phyloP scores from a whole-genome alignment of 1,140 invertebrate genomes.

The Heliconius nattereri region DNA sequence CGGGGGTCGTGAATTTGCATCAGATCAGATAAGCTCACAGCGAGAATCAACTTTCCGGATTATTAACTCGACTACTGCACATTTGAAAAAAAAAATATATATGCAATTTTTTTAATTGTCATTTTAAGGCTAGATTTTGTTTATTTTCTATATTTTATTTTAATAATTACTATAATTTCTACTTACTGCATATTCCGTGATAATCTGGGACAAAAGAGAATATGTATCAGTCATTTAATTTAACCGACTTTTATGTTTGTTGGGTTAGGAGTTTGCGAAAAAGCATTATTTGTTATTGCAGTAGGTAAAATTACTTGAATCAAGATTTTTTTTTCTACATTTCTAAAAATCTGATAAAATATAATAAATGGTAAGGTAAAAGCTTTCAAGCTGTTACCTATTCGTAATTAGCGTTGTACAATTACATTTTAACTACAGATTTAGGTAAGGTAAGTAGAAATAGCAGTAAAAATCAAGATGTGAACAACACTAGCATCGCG shows the following conservation, averaged over 20 bases:
- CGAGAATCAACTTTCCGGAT: slow-evolving; percentile 10
- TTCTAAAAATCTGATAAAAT: slow-evolving; percentile 4
- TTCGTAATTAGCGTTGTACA: background rate
- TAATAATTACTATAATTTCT: slow-evolving; percentile 35
- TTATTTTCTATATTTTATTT: slow-evolving; percentile 32
- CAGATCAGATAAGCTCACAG: slow-evolving; percentile 26
- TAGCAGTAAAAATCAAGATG: slow-evolving; percentile 35
- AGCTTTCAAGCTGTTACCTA: background rate
- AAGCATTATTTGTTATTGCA: slow-evolving; percentile 6
- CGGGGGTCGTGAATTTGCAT: slow-evolving; percentile 22
- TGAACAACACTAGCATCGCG: slow-evolving; percentile 50
- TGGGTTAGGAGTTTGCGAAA: background rate
- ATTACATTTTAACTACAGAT: background rate
- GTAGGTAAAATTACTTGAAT: background rate
- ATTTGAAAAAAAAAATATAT: background rate
- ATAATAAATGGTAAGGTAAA: background rate
- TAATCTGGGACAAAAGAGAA: slow-evolving; percentile 44
- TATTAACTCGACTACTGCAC: background rate
- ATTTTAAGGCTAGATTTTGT: background rate
- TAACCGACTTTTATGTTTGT: slow-evolving; percentile 18
- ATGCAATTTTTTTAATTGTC: background rate
- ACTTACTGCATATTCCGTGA: slow-evolving; percentile 43
- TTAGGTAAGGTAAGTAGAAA: slow-evolving; percentile 5
- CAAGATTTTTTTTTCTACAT: background rate
- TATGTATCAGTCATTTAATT: slow-evolving; percentile 37